Conservation (phyloP, 2,888 invertebrate species). For the Campoplex nolae region DNA sequence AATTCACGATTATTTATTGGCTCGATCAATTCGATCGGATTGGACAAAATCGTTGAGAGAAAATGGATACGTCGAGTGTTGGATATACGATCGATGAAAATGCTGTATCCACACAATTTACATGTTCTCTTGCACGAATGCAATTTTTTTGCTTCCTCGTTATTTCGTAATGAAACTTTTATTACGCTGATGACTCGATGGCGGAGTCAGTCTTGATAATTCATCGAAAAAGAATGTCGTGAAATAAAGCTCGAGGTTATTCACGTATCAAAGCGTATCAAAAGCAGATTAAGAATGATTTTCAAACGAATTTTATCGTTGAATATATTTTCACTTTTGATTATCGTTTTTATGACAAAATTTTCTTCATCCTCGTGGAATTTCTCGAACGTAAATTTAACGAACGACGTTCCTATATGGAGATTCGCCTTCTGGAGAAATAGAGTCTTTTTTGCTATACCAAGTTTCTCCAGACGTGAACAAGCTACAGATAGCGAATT, state of each 20-base stretch:
- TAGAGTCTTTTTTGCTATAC: slow-evolving; percentile 83
- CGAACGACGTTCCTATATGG: slow-evolving; percentile 75
- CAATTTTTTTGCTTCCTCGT: slow-evolving; percentile 3
- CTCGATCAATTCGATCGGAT: slow-evolving; percentile 17
- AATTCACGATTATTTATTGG: background rate
- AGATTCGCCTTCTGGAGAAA: slow-evolving; percentile 83
- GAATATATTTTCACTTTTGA: background rate
- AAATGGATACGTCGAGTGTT: background rate
- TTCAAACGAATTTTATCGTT: slow-evolving; percentile 9
- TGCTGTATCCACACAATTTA: slow-evolving; percentile 13
- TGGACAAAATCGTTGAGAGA: background rate
- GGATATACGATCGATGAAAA: background rate
- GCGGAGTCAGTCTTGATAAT: slow-evolving; percentile 3
- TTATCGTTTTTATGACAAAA: slow-evolving; percentile 14
- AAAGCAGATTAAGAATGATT: background rate
- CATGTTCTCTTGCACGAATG: background rate
- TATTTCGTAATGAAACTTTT: slow-evolving; percentile 8
- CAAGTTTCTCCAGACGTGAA: slow-evolving; percentile 76
- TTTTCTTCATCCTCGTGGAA: slow-evolving; percentile 56
- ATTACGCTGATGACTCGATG: slow-evolving; percentile 26
- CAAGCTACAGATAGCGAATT: slow-evolving; percentile 17
- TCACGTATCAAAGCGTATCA: slow-evolving; percentile 25
- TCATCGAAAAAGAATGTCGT: slow-evolving; percentile 17
- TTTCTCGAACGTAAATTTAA: slow-evolving; percentile 68
- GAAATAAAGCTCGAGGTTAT: background rate